phyloP scores from a whole-genome alignment of 2,888 invertebrate species.

The Tetragonula carbonaria region DNA sequence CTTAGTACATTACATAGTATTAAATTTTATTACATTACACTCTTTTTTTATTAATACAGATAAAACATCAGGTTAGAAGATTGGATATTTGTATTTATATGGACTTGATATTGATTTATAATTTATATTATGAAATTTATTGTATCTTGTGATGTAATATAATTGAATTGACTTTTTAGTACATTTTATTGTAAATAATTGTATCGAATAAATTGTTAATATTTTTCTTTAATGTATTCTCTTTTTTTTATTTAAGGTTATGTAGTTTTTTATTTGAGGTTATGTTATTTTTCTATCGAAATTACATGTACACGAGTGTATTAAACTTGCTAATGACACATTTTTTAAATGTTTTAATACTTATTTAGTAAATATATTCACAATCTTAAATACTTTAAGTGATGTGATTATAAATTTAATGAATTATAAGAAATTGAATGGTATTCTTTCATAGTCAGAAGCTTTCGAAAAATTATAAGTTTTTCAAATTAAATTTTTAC shows the following conservation, averaged over 20 bases:
- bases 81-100: not conserved
- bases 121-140: not conserved
- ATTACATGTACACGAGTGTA: not conserved
- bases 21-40: not conserved
- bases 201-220: not conserved
- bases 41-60: not conserved
- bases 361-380: not conserved
- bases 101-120: not conserved
- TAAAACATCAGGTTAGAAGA: not conserved
- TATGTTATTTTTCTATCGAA: not conserved
- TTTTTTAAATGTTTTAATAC: not conserved
- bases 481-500: not conserved
- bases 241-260: not conserved
- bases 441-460: not conserved
- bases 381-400: not conserved
- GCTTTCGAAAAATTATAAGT: not conserved
- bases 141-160: not conserved
- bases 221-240: not conserved
- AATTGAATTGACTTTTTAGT: not conserved
- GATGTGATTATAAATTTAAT: not conserved
- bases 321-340: not conserved
- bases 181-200: slow-evolving; percentile 4
- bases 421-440: not conserved
- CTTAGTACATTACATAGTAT: not conserved
- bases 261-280: not conserved